Conservation (phyloP, 1,140 invertebrate species). For the Vanessa atalanta region DNA sequence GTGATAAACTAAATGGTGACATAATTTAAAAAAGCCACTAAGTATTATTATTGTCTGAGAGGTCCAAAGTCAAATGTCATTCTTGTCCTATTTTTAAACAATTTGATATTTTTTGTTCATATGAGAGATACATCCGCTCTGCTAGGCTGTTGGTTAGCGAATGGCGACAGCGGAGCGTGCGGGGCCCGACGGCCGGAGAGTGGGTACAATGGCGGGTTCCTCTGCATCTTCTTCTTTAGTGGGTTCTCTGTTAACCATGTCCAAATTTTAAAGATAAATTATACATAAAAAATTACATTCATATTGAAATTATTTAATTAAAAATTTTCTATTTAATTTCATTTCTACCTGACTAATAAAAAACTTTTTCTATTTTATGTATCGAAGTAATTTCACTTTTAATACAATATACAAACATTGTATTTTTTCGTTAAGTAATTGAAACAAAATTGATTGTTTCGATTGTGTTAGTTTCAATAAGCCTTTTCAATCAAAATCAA, state of each 20-base stretch:
- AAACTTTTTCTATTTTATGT: too few relatives aligned
- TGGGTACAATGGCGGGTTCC: constrained; percentile 65
- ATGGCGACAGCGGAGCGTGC: constrained; percentile 55
- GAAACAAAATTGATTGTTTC: neutral
- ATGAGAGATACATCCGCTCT: neutral
- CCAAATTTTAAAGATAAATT: neutral
- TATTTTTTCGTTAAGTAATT: neutral
- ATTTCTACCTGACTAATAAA: neutral
- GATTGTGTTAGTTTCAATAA: constrained; percentile 7
- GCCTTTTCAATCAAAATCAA: neutral
- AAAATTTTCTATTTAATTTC: neutral
- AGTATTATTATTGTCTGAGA: neutral
- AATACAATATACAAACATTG: neutral
- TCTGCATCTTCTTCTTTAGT: constrained; percentile 59
- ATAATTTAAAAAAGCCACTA: neutral
- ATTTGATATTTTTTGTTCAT: neutral
- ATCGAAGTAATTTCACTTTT: neutral
- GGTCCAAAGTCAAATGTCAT: neutral
- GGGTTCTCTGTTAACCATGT: constrained; percentile 45
- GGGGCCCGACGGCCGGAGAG: constrained; percentile 57
- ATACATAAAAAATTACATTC: neutral
- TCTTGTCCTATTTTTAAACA: neutral
- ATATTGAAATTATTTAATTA: neutral
- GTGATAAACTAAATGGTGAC: constrained; percentile 4
- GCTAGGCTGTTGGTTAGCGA: constrained; percentile 43